Evolutionary conservation across 2,888 invertebrate genomes (phyloP).

Genomic region (Apeira syringaria): DNA sequence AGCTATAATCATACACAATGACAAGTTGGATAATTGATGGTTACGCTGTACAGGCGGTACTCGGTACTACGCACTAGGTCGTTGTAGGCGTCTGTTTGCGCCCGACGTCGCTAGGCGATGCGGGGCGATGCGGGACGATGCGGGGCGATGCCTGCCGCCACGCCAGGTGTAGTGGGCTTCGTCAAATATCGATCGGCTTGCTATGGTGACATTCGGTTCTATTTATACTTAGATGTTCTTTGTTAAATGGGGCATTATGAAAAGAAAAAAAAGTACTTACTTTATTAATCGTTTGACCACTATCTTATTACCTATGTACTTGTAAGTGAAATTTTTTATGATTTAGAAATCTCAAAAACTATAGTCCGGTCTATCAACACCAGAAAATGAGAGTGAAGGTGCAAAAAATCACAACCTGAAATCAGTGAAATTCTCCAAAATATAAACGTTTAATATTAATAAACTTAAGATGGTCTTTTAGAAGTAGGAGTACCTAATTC

Average conservation of each 20-base stretch:
- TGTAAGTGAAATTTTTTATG: too few relatives aligned
- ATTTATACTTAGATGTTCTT: conserved; percentile 10
- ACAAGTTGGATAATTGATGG: neutral
- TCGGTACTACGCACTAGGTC: neutral
- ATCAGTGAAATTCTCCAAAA: too few relatives aligned
- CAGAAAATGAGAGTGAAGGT: too few relatives aligned
- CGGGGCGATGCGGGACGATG: conserved; percentile 18
- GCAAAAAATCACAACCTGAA: too few relatives aligned
- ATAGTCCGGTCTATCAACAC: too few relatives aligned
- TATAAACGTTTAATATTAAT: too few relatives aligned
- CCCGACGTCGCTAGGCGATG: conserved; percentile 31
- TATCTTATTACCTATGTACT: too few relatives aligned
- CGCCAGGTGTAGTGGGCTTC: conserved; percentile 31
- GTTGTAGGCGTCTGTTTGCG: conserved; percentile 29
- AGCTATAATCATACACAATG: conserved; percentile 6
- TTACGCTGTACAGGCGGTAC: neutral
- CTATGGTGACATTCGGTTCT: conserved; percentile 12
- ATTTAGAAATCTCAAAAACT: too few relatives aligned
- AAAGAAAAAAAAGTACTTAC: too few relatives aligned
- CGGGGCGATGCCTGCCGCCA: conserved; percentile 11
- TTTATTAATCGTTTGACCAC: too few relatives aligned
- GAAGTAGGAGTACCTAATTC: too few relatives aligned
- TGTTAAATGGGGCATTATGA: conserved; percentile 1
- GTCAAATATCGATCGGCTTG: conserved; percentile 30
- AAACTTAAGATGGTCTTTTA: too few relatives aligned